These are phyloP conservation scores for Malthinus flaveolus DNA, from an alignment of 2,888 invertebrate species.

Conservation along the genomic window DNA sequence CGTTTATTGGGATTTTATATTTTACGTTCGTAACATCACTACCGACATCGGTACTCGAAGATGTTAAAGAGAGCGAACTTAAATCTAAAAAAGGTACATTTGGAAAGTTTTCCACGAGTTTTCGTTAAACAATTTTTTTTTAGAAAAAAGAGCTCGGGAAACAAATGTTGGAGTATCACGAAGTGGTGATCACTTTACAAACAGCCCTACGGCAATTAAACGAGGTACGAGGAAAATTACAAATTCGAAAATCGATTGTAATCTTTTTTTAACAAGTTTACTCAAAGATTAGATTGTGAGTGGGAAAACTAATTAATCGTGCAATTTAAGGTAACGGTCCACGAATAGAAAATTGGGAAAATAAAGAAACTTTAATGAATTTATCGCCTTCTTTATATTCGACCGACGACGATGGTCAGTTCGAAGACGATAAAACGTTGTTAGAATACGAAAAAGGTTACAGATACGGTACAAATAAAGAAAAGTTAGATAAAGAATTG, in stretches of 20 bases:
- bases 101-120: background rate
- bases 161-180: slow-evolving; percentile 42
- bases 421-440: slow-evolving; percentile 50
- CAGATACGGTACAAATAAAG: slow-evolving; percentile 50
- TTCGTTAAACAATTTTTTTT: slow-evolving; percentile 26
- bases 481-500: slow-evolving; percentile 52
- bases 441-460: slow-evolving; percentile 52
- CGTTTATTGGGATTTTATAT: slow-evolving; percentile 17
- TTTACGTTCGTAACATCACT: slow-evolving; percentile 40
- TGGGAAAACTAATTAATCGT: background rate
- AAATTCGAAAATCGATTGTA: background rate
- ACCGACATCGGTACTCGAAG: slow-evolving; percentile 51
- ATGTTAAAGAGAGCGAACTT: slow-evolving; percentile 49
- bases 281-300: background rate
- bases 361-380: slow-evolving; percentile 14
- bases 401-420: slow-evolving; percentile 40
- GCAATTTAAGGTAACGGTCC: slow-evolving; percentile 15
- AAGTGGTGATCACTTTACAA: slow-evolving; percentile 43
- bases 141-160: slow-evolving; percentile 50
- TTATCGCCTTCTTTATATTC: slow-evolving; percentile 33
- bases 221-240: slow-evolving; percentile 44
- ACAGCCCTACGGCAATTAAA: slow-evolving; percentile 51
- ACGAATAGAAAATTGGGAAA: slow-evolving; percentile 14
- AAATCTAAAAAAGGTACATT: slow-evolving; percentile 49
- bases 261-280: background rate